Evolutionary conservation across 1,140 invertebrate genomes (phyloP).

Genomic region (Goniozus legneri): DNA sequence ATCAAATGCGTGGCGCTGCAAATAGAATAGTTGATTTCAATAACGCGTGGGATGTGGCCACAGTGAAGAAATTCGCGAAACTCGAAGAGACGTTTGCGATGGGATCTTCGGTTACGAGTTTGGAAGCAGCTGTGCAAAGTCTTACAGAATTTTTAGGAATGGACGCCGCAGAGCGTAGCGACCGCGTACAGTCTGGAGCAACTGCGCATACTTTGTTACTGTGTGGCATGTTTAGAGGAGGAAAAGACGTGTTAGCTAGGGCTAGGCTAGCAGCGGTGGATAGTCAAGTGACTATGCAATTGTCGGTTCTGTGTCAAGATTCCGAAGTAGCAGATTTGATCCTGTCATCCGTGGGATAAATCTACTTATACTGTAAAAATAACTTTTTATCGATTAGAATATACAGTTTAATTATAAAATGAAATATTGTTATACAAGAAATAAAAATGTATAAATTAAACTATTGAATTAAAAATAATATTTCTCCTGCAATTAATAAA

Average conservation of each 20-base stretch:
- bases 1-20: constrained; percentile 84
- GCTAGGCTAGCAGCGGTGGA: constrained; percentile 77
- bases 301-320: constrained; percentile 67
- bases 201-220: constrained; percentile 77
- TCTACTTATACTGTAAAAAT: neutral
- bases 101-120: constrained; percentile 67
- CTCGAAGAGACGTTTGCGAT: constrained; percentile 88
- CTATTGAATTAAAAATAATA: too few relatives aligned
- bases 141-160: constrained; percentile 86
- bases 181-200: constrained; percentile 81
- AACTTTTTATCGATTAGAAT: too few relatives aligned
- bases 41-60: constrained; percentile 68
- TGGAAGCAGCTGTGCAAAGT: constrained; percentile 86
- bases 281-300: constrained; percentile 73
- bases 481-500: too few relatives aligned
- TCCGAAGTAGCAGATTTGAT: constrained; percentile 80
- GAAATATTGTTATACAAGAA: too few relatives aligned
- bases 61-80: constrained; percentile 62
- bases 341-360: constrained; percentile 79
- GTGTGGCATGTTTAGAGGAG: constrained; percentile 83
- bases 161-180: constrained; percentile 80
- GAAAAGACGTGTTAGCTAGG: constrained; percentile 82
- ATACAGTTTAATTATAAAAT: too few relatives aligned
- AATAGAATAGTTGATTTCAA: constrained; percentile 58
- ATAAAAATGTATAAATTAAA: too few relatives aligned